Conservation (phyloP, 2,113 vertebrate genomes). For the Passer montanus region DNA sequence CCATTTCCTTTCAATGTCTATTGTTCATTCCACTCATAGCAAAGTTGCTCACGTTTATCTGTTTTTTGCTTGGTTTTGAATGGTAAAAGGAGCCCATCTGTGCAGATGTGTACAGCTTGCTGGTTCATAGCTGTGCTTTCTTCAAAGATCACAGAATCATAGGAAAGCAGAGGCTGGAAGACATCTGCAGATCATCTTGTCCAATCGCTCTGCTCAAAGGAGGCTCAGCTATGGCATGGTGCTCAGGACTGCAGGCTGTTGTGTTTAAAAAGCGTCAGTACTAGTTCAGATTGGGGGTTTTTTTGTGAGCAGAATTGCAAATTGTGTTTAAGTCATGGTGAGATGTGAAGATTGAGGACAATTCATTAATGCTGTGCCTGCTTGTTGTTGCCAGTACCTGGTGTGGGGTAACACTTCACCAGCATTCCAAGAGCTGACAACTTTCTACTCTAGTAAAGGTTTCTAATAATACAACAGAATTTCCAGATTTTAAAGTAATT, state of each 20-base stretch:
- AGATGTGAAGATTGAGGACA: accelerated
- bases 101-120: neutral
- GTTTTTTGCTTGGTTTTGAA: neutral
- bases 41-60: neutral
- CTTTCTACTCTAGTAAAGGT: neutral
- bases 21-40: neutral
- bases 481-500: neutral
- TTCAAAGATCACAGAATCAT: neutral
- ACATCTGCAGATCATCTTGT: neutral
- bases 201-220: accelerated
- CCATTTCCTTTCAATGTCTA: neutral
- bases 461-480: neutral
- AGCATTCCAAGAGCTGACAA: neutral
- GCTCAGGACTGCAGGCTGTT: neutral
- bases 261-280: neutral
- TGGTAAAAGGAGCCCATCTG: neutral
- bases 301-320: neutral
- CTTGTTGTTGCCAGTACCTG: accelerated
- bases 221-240: neutral
- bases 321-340: neutral
- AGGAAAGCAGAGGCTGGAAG: neutral
- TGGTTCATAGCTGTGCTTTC: neutral
- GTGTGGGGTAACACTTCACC: neutral
- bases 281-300: neutral
- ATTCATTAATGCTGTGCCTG: neutral